Evolutionary conservation across 2,113 vertebrate species (phyloP).

Genomic region (Triplophysa dalaica): DNA sequence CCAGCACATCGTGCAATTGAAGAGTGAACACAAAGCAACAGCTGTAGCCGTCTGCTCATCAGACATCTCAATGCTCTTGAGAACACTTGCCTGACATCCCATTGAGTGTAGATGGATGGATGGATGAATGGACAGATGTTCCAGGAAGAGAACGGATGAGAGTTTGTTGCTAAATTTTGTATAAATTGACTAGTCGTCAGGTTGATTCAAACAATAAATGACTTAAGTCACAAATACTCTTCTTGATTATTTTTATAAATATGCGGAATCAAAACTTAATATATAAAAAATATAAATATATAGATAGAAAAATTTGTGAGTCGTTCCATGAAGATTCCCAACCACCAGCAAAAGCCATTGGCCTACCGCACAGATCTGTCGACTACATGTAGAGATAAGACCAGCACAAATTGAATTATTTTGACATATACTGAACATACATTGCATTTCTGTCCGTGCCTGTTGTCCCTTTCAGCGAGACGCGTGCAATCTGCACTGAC

Average conservation of each 20-base stretch:
- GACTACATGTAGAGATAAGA: slow-evolving; percentile 29
- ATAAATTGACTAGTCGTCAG: too few relatives aligned
- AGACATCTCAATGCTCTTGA: slow-evolving; percentile 37
- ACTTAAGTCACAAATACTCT: too few relatives aligned
- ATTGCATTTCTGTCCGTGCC: slow-evolving; percentile 3
- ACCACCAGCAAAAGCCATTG: slow-evolving; percentile 23
- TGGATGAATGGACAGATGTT: not conserved
- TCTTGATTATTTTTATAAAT: too few relatives aligned
- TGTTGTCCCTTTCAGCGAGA: slow-evolving; percentile 4
- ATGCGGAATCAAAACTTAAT: not conserved
- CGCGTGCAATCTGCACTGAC: slow-evolving; percentile 9
- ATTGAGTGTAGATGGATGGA: slow-evolving; percentile 35
- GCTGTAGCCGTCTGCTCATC: slow-evolving; percentile 42
- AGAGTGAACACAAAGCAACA: slow-evolving; percentile 40
- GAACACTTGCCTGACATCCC: slow-evolving; percentile 45
- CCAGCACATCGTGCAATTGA: slow-evolving; percentile 11
- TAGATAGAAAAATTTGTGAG: too few relatives aligned
- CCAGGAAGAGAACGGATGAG: slow-evolving; percentile 1
- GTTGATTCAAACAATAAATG: too few relatives aligned
- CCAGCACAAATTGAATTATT: slow-evolving; percentile 37
- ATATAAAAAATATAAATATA: not conserved
- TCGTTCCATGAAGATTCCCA: slow-evolving; percentile 3
- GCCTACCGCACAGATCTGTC: not conserved
- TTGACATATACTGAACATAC: not conserved
- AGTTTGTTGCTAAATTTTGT: not conserved